Conservation (phyloP, 2,888 invertebrate species). For the Schizotus pectinicornis region DNA sequence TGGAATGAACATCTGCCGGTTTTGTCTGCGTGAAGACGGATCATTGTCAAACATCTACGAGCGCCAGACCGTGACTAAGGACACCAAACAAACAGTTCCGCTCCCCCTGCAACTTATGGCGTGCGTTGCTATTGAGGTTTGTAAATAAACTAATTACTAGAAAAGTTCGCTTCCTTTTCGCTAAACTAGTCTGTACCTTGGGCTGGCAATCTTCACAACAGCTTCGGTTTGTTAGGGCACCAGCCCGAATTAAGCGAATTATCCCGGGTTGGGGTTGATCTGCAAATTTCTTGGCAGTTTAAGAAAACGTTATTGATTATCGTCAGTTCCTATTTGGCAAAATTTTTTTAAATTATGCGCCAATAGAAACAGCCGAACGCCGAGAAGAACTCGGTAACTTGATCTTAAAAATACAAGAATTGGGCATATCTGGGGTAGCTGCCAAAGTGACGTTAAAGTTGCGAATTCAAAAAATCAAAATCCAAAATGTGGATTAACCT, state of each 20-base stretch:
- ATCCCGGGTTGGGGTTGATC: too few relatives aligned
- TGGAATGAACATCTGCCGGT: conserved; percentile 73
- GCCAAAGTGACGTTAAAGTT: too few relatives aligned
- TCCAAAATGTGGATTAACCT: neutral
- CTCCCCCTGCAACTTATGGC: conserved; percentile 79
- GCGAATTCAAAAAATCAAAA: neutral
- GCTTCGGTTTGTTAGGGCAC: neutral
- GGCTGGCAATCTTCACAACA: neutral
- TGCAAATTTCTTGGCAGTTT: too few relatives aligned
- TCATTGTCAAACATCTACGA: conserved; percentile 72
- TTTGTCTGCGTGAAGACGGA: conserved; percentile 71
- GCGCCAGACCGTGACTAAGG: conserved; percentile 61
- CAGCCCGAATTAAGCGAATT: neutral
- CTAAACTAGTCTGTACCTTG: conserved; percentile 10
- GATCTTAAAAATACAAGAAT: too few relatives aligned
- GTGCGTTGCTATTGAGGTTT: conserved; percentile 77
- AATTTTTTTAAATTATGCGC: too few relatives aligned
- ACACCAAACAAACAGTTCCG: conserved; percentile 67
- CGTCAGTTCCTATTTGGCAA: too few relatives aligned
- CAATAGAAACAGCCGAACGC: too few relatives aligned
- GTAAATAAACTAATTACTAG: conserved; percentile 42
- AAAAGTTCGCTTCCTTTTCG: conserved; percentile 37
- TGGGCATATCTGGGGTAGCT: too few relatives aligned
- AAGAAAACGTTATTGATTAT: too few relatives aligned
- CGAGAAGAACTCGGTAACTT: too few relatives aligned